phyloP scores from a whole-genome alignment of 2,113 vertebrate species.

The Chinchilla lanigera region DNA sequence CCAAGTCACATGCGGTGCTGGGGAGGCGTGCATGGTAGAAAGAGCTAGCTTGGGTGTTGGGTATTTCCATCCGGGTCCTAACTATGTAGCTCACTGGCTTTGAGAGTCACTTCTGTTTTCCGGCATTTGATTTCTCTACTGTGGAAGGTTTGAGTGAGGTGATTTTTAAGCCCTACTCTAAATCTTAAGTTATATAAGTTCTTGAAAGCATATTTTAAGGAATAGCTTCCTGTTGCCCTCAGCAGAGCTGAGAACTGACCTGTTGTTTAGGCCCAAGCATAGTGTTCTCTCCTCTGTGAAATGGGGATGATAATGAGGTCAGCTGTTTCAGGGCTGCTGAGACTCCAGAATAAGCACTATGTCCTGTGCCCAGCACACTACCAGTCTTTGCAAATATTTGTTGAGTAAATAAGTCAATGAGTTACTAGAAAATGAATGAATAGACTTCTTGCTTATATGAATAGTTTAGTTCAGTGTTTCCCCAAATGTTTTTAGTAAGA shows the following conservation, averaged over 20 bases:
- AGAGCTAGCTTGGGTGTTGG: not conserved
- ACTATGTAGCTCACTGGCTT: not conserved
- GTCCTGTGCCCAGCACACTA: not conserved
- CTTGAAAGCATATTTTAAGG: not conserved
- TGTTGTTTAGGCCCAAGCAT: not conserved
- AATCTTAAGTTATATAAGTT: not conserved
- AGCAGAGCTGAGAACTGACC: not conserved
- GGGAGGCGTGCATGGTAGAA: not conserved
- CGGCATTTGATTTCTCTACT: not conserved
- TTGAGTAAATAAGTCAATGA: not conserved
- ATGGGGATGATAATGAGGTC: not conserved
- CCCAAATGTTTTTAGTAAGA: not conserved
- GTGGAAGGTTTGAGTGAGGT: not conserved
- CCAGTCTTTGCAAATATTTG: not conserved
- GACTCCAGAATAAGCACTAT: not conserved
- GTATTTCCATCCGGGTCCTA: not conserved
- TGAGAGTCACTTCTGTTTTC: not conserved
- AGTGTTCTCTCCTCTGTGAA: not conserved
- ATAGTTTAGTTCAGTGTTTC: not conserved
- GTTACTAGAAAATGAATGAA: not conserved
- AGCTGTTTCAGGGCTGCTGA: not conserved
- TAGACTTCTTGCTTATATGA: not conserved
- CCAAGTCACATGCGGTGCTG: not conserved
- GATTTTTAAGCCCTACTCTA: not conserved
- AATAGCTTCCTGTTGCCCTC: not conserved